These are phyloP conservation scores for Heliocidaris erythrogramma DNA, from an alignment of 35 echinoderm and acorn worm species.

Conservation along the genomic window DNA sequence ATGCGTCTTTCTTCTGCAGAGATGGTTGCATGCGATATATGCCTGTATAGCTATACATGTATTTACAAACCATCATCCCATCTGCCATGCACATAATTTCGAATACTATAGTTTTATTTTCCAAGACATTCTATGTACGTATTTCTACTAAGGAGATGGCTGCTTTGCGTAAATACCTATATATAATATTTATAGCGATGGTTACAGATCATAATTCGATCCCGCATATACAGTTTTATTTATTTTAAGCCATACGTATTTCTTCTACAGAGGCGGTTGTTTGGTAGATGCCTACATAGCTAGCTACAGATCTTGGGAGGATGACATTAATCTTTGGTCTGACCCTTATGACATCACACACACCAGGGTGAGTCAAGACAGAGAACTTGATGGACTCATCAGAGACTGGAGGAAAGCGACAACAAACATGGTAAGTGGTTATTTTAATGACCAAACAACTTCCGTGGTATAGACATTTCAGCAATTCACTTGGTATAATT, in stretches of 20 bases:
- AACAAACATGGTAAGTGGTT: neutral
- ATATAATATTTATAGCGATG: neutral
- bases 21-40: too few relatives aligned
- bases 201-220: neutral
- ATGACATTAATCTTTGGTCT: conserved; percentile 22
- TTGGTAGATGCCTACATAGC: conserved; percentile 39
- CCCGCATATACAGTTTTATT: neutral
- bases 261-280: neutral
- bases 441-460: too few relatives aligned
- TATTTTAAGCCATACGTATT: neutral
- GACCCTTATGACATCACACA: conserved; percentile 47
- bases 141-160: too few relatives aligned
- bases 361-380: conserved; percentile 11
- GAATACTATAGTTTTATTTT: too few relatives aligned
- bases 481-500: too few relatives aligned
- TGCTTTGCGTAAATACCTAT: neutral
- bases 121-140: too few relatives aligned
- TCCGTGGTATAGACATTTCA: too few relatives aligned
- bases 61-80: too few relatives aligned
- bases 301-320: conserved; percentile 40
- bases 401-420: neutral
- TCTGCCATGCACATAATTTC: too few relatives aligned
- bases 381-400: conserved; percentile 34
- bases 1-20: neutral
- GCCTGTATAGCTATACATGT: too few relatives aligned